Base-by-base conservation (phyloP, 2,113 vertebrate species). In the Rhombomys opimus region DNA sequence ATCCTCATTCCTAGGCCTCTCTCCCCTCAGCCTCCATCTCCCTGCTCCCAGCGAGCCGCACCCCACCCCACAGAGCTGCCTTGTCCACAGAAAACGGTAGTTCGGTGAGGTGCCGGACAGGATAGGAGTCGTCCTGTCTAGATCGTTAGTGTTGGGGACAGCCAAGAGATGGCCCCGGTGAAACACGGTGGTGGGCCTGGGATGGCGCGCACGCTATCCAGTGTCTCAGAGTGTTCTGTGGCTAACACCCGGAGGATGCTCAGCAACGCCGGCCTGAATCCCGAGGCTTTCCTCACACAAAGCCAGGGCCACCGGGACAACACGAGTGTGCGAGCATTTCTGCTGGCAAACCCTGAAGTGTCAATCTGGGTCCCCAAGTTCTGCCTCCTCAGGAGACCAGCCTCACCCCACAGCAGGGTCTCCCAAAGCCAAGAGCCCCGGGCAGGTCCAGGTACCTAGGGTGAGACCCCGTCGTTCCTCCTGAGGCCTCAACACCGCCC, bases 61-160 rank as follows among this genome's bases (percentile, higher is more conserved):
- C 41, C 68, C 78, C 41, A 14, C 12, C 18, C 27, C 61, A 86
- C 57, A 63, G 81, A 25, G 86, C 22, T 61, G 82, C 65, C n/a
- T 57, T 67, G 70, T 90, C 35, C 76, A 73, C 80, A 87, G 85
- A 38, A 86, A 95, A 93, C 25, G 3, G 11, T 80, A 87, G 57
- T 38, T 91, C 76, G 92, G 72, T 52, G 72, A 91, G 76, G 76
- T 87, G 68, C 23, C 65, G 46, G 46, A 46, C 46, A 46, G 46
- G 81, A 63, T 27, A 32, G 27, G 41, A 67, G 41, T 32, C 27
- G 18, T 17, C 38, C 82, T 85, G 82, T 85, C 59, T 46, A 41
- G 3, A 6, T 30, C 32, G 30, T 61, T 81, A 54, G 38, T 70
- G 6, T 38, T 63, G 93, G 73, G 14, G n/a, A 41, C 68, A 54